Evolutionary conservation across 2,797 vertebrate genomes (phyloP).

Genomic region (Silurus aristotelis): DNA sequence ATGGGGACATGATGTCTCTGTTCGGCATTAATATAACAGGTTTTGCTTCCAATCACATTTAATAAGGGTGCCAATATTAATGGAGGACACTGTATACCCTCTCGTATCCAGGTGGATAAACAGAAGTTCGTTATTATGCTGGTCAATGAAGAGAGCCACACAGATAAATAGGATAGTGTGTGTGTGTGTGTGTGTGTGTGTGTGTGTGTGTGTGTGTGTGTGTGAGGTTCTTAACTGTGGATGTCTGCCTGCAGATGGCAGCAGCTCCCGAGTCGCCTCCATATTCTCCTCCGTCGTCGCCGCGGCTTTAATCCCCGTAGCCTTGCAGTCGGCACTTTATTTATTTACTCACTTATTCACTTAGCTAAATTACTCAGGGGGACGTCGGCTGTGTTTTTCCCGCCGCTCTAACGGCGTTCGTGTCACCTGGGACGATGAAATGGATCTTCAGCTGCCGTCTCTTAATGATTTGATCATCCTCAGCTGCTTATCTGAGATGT

Average conservation of each 20-base stretch:
- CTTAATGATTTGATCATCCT: constrained; percentile 61
- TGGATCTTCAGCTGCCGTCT: constrained; percentile 58
- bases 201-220: background rate
- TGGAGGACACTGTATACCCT: too few relatives aligned
- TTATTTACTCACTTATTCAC: constrained; percentile 63
- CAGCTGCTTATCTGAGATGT: constrained; percentile 49
- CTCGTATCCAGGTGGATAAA: too few relatives aligned
- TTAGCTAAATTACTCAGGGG: constrained; percentile 62
- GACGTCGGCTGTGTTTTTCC: constrained; percentile 53
- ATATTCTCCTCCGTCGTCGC: constrained; percentile 40
- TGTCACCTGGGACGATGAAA: constrained; percentile 58
- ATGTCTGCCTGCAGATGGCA: constrained; percentile 64
- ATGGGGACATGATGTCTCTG: background rate
- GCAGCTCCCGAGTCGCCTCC: constrained; percentile 46
- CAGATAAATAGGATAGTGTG: background rate
- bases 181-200: background rate
- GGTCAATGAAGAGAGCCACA: background rate
- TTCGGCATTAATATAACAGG: background rate
- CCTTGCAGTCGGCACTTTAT: constrained; percentile 58
- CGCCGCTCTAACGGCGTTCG: constrained; percentile 51
- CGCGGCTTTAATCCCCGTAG: constrained; percentile 50
- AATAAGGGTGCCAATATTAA: too few relatives aligned
- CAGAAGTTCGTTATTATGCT: background rate
- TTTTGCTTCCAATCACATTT: background rate
- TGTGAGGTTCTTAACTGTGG: constrained; percentile 21